Evolutionary conservation across 2,113 vertebrate genomes (phyloP), one percentile per base, ranked within the genome.

Genomic region (Lophotis ruficrista): DNA sequence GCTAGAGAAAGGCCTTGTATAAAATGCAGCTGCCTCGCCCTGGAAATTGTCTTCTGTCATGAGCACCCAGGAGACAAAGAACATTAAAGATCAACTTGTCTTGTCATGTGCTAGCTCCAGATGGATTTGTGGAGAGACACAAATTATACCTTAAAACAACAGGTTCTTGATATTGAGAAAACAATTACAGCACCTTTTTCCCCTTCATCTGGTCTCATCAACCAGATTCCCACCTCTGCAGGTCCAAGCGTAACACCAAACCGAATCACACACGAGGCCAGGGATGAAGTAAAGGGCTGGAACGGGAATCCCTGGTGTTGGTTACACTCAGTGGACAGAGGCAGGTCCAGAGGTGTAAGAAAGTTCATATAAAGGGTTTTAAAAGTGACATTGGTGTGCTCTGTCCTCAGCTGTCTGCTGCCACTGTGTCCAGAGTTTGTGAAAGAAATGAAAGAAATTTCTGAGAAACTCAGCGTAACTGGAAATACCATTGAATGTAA

Each of bases 31-130:
- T 86, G 69, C 87, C 80, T 95, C 12, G 0, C 90, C 82, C 90
- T 94, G 70, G 18, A 83, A 94, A 71, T 89, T 78, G 69, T n/a
- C n/a, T n/a, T n/a, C n/a, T n/a, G n/a, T n/a, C n/a, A n/a, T n/a
- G n/a, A n/a, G n/a, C n/a, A n/a, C n/a, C n/a, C n/a, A 90, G 93
- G 80, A 89, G 85, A 78, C 87, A 50, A 96, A 87, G 85, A 94
- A 92, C 35, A 56, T 19, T 87, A 87, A 94, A 94, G 87, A 72
- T 31, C 66, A 83, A 87, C 93, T 96, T 96, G 97, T 92, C 94
- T 90, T 91, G 81, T 91, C 97, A 94, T 76, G 94, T 73, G 94
- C 65, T 45, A 88, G 73, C 84, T 60, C 31, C 77, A 78, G 79
- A 66, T 69, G 53, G 62, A 62, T 89, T 83, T 87, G 62, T 85